Evolutionary conservation across 2,888 invertebrate genomes (phyloP), one percentile per base, ranked within the genome.

Genomic region (Atethmia centrago): DNA sequence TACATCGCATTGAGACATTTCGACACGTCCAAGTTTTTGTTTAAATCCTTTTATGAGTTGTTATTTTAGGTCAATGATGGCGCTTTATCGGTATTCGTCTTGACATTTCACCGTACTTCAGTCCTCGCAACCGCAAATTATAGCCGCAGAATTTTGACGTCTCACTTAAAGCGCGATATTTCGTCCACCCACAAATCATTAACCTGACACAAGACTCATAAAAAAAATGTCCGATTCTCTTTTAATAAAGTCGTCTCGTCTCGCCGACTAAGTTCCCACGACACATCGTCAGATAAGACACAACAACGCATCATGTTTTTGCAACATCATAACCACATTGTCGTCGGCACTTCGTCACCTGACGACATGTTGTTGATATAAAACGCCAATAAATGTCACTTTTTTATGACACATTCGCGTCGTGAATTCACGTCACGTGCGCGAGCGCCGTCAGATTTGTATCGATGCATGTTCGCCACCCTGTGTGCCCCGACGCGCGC

Each of bases 381-480:
- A 96, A 95, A 94, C 91, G 93, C 95, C 94, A 95, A 95, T 96
- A 95, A 96, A 95, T 93, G 96, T 95, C 96, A 95, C 95, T 95
- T 95, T 95, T 96, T 96, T 96, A 95, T 95, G 95, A 94, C 91
- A 90, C 92, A 88, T 90, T 89, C 91, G 89, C 90, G 88, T 91
- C 87, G 87, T 88, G 93, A 88, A 95, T 94, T 94, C 95, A 90
- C 81, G 94, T 96, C 95, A 96, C 96, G 96, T 94, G 94, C 95
- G 94, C 89, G 78, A 87, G 91, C 90, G 92, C 88, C 91, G 93
- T 90, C 94, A 93, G 95, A 95, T 95, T 87, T 89, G 92, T 94
- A 95, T 95, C 95, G 93, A 91, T 89, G 90, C 92, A 90, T 88
- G 92, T 88, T 85, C 89, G 92, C 93, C 93, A 93, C 93, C 93